Percentiles rank a stretch among this genome's conserved stretches.
Evolutionary conservation across 2,797 vertebrate species (phyloP).

Genomic region (Xyrichtys novacula): DNA sequence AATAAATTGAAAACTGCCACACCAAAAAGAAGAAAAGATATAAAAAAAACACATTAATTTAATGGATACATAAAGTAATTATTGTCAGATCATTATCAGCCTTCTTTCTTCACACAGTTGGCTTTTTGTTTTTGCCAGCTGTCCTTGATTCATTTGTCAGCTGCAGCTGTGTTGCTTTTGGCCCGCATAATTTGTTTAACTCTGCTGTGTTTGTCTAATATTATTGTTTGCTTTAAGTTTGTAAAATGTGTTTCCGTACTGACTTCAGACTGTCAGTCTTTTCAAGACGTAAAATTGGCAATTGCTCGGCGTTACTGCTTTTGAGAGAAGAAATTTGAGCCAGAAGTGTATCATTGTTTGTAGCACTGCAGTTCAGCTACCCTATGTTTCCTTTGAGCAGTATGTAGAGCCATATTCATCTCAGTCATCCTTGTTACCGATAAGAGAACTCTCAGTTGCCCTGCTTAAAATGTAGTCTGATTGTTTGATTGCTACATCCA

Average conservation of each 20-base stretch:
- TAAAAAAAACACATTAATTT: background rate
- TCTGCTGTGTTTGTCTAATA: background rate
- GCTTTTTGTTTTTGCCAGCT: background rate
- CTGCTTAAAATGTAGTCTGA: background rate
- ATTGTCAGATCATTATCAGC: background rate
- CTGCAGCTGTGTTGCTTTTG: background rate
- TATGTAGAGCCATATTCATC: background rate
- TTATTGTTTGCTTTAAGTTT: background rate
- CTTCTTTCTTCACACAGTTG: background rate
- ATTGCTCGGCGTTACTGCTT: background rate
- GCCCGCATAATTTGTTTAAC: background rate
- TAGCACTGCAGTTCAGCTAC: background rate
- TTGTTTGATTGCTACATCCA: slow-evolving; percentile 10
- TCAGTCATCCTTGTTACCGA: background rate
- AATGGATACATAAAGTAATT: background rate
- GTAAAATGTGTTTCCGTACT: background rate
- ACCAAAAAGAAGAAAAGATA: no score
- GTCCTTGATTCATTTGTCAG: background rate
- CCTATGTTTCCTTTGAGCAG: background rate
- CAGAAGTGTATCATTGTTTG: no score
- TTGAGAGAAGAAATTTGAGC: no score
- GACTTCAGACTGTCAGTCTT: background rate
- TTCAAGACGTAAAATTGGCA: background rate
- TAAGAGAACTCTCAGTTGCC: background rate
- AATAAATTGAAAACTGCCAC: no score